Percentiles rank a stretch among this genome's conserved stretches.
Evolutionary conservation across 2,797 vertebrate genomes (phyloP).

Genomic region (Nannoperca obscura): DNA sequence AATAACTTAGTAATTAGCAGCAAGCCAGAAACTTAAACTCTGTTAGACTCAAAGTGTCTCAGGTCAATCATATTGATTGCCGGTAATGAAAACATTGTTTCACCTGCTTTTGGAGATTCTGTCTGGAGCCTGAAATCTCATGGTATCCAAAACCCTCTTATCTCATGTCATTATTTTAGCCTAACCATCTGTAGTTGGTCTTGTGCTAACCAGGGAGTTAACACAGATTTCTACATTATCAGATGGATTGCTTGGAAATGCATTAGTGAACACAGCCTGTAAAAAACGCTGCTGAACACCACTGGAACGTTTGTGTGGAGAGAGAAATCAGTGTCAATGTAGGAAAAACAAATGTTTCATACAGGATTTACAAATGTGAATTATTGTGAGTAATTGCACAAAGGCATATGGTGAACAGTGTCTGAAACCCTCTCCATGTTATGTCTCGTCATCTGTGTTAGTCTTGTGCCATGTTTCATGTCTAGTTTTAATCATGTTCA

Average conservation of each 20-base stretch:
- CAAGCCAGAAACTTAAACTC: constrained; percentile 49
- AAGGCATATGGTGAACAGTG: too few species aligned
- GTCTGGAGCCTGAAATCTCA: constrained; percentile 3
- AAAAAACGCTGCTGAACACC: neutral
- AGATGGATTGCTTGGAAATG: neutral
- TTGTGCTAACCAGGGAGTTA: neutral
- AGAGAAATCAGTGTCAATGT: neutral
- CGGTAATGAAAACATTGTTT: constrained; percentile 66
- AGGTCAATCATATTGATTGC: constrained; percentile 64
- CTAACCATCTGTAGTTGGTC: neutral
- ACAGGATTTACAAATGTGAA: neutral
- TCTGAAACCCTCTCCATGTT: too few species aligned
- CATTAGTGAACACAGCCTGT: neutral
- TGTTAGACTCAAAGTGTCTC: constrained; percentile 24
- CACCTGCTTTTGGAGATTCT: constrained; percentile 32
- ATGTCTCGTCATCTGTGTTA: too few species aligned
- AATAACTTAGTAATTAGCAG: constrained; percentile 65
- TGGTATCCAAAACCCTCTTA: neutral
- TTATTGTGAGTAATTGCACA: neutral
- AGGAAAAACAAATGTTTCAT: neutral
- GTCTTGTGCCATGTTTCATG: too few species aligned
- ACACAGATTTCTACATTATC: neutral
- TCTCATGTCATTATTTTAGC: neutral
- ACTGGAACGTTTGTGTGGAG: neutral
- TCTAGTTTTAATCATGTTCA: too few species aligned